Base-by-base conservation (phyloP, 2,888 invertebrate species). In the Thelaira solivaga region DNA sequence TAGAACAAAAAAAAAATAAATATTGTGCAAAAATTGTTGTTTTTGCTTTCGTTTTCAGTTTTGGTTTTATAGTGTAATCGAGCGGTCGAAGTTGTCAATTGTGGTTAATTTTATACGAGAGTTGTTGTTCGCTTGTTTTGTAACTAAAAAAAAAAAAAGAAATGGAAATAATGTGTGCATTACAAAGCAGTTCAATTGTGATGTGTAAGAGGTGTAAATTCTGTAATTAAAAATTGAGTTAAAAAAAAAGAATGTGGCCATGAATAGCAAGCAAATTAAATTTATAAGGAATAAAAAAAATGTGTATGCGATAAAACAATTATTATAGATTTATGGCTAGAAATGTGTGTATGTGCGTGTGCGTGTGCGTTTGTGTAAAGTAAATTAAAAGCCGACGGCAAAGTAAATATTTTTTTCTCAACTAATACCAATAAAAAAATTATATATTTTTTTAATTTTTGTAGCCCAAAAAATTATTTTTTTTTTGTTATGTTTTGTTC, bases 51-150 rank as follows among this genome's bases (percentile, higher is more conserved):
- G 34, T 64, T 45, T 55, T 74, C 41, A 78, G 78, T 78, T 78
- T 74, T 49, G 71, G 69, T 78, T 74, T 61, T 34, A 61, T 65
- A 31, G 65, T 74, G 51, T 55, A 65, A 74, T 13, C 65, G 65
- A 36, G 53, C 53, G 74, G 78, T 78, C 57, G 73, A 31, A 34
- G 20, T 34, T 62, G 64, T 69, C 68, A 68, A 64, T 68, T 73
- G 49, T 73, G 34, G 53, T 61, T 45, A 75, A 61, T 51, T 51
- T 55, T n/a, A 31, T 10, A 47, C 47, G 47, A 39, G 22, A 2
- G 62, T 31, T 47, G 45, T 41, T 61, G 18, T 34, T 18, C 34
- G 47, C 49, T n/a, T 69, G 29, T 16, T 55, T 31, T 10, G 7
- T 29, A 22, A 47, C 39, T 20, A 34, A 31, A 45, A n/a, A 1